Base-by-base conservation (phyloP, 2,113 vertebrate genomes). In the Pelodiscus sinensis region DNA sequence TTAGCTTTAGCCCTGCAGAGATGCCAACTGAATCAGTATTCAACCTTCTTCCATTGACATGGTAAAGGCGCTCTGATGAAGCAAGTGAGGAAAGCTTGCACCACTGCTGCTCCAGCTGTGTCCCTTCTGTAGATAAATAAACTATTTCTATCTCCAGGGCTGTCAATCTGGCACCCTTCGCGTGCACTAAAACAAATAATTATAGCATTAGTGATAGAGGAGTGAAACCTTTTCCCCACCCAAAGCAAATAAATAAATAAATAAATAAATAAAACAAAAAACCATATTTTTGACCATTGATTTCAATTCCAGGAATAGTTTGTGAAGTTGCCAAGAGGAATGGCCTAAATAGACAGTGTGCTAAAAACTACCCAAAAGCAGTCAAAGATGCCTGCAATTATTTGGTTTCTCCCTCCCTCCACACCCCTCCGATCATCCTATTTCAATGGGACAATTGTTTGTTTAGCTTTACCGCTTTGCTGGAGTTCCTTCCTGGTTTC, bases 221-320 rank as follows among this genome's bases (percentile, higher is more conserved):
- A n/a, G 54, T 31, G 77, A 86, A 86, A 71, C n/a, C 22, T 55
- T 54, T 84, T 9, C 38, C 80, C 38, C 44, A 77, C 44, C 7
- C 84, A 52, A 0, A 86, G 31, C 29, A 79, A 78, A 79, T 88
- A 57, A 62, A 54, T 3, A 54, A 86, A 35, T 25, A 79, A 78
- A 79, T 88, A 57, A 60, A 54, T 11, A 54, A 54, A 14, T 5
- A 44, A 44, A 44, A 44, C 44, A 44, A 44, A 44, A 44, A 15
- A 18, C 18, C 2, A 0, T 38, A 21, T 19, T 27, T 73, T 31
- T 21, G 12, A 29, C 35, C 78, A 71, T 80, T 52, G 35, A 15
- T 9, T 85, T 89, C 9, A 24, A 15, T 81, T 83, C 25, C 56
- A 81, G 5, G 62, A 85, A 91, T 79, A 81, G 1, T 1, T 79